Percentiles rank a stretch among this genome's conserved stretches.
phyloP scores from a whole-genome alignment of 2,888 invertebrate species.

The Tenthredo livida region DNA sequence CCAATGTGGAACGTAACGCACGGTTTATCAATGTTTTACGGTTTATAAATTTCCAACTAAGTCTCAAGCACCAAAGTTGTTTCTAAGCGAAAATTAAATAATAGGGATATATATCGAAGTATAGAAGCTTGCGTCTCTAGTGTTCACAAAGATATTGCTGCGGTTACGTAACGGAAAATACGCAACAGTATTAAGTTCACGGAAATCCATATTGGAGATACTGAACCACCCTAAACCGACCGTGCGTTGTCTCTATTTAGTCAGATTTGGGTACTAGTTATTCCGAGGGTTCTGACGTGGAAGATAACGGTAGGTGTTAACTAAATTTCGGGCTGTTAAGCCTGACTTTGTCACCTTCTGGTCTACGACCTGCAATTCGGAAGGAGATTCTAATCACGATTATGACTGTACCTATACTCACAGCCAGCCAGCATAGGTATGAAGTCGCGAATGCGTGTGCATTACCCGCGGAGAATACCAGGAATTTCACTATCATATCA shows the following conservation, averaged over 20 bases:
- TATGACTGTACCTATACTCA: neutral
- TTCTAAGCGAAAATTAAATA: neutral
- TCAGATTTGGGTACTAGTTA: neutral
- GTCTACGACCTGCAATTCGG: neutral
- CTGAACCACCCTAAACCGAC: neutral
- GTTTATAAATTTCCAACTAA: neutral
- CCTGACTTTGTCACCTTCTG: neutral
- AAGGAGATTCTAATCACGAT: neutral
- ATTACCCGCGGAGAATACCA: neutral
- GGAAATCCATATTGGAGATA: neutral
- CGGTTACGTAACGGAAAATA: conserved; percentile 1
- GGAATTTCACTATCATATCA: neutral
- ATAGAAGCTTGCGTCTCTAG: neutral
- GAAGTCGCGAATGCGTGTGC: too few relatives aligned
- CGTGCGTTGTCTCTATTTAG: conserved; percentile 5
- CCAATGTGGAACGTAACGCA: neutral
- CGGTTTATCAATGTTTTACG: neutral
- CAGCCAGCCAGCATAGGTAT: neutral
- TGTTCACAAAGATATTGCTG: conserved; percentile 12
- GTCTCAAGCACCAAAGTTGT: neutral
- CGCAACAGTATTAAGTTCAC: conserved; percentile 24
- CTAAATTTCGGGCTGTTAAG: neutral
- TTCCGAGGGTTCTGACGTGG: neutral
- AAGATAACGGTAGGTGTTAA: neutral
- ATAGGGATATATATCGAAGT: neutral